Base-by-base conservation (phyloP, 1,140 invertebrate genomes). In the Scaptomyza pallida region DNA sequence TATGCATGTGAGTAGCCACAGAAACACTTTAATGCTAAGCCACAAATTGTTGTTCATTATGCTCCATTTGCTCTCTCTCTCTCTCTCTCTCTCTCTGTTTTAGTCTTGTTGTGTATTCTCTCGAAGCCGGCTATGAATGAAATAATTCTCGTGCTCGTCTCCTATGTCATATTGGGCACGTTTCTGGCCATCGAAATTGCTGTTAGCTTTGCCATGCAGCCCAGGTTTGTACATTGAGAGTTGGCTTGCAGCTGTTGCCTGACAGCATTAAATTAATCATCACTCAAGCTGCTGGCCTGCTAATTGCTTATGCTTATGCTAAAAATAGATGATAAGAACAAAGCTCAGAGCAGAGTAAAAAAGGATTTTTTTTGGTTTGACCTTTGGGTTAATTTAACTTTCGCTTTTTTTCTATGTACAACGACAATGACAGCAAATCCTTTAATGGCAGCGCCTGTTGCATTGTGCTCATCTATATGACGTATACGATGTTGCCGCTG, bases 121-220 rank as follows among this genome's bases (percentile, higher is more conserved):
- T 95, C 95, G 59, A 93, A 96, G 71, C 95, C 95, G 15, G 95
- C 95, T 5, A 96, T 97, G 92, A 97, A 97, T 91, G 97, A 97
- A 90, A 95, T 97, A 44, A 96, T 97, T 91, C 92, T 98, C 10
- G 94, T 97, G 5, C 94, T 95, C 10, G 95, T 97, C 43, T 97
- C 96, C 5, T 97, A 97, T 85, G 93, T 96, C 26, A 94, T 97
- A 21, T 91, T 96, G 50, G 93, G 93, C 43, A 95, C 96, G 0
- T 94, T 97, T 80, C 90, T 96, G 33, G 93, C 93, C 17, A 93
- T 95, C 23, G 94, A 95, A 56, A 89, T 94, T 45, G 89, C 93
- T 10, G 76, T 95, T 16, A 92, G 93, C 23, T 89, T 94, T 47
- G 92, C 93, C 15, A 90, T 92, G 26, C 89, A 93, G 1, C 85